Base-by-base conservation (phyloP, 2,888 invertebrate species). In the Hoplodrina ambigua region DNA sequence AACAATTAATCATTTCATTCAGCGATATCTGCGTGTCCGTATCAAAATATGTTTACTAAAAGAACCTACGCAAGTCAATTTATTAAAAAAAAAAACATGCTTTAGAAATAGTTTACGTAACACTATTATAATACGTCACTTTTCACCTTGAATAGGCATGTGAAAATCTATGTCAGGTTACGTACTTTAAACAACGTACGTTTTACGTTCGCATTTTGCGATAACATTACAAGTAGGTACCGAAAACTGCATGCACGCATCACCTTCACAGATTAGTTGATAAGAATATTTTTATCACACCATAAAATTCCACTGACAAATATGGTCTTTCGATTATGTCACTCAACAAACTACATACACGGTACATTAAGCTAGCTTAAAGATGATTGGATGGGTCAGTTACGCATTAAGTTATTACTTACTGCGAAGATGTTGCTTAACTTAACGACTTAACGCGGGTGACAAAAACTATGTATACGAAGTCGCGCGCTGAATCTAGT, bases 21-120 rank as follows among this genome's bases (percentile, higher is more conserved):
- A 4, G 4, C 5, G 17, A 17, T 11, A 50, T 33, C 11, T 33
- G 15, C 10, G 33, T 33, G 5, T 13, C 15, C n/a, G 7, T 25
- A 17, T 8, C 37, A 17, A 53, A 33, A 30, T 15, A 4, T 20
- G 30, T 58, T 62, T 58, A 54, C 49, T 8, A n/a, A 53, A 8
- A 41, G n/a, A 58, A 44, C 44, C 25, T 69, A 54, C 69, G 69
- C 50, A 69, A 75, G 19, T 25, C 11, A 19, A 17, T n/a, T 49
- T 6, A 4, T 53, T 61, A 6, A 50, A 20, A 20, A 20, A 20
- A 53, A 44, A 58, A 19, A 59, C 19, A 49, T 41, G 37, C 59
- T 52, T 46, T 15, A 44, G 30, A 58, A 69, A 73, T 58, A 50
- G 25, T 17, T 75, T 62, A 62, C 78, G 37, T 66, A 77, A 75